Base-by-base conservation (phyloP, 2,113 vertebrate genomes). In the Pollachius pollachius region DNA sequence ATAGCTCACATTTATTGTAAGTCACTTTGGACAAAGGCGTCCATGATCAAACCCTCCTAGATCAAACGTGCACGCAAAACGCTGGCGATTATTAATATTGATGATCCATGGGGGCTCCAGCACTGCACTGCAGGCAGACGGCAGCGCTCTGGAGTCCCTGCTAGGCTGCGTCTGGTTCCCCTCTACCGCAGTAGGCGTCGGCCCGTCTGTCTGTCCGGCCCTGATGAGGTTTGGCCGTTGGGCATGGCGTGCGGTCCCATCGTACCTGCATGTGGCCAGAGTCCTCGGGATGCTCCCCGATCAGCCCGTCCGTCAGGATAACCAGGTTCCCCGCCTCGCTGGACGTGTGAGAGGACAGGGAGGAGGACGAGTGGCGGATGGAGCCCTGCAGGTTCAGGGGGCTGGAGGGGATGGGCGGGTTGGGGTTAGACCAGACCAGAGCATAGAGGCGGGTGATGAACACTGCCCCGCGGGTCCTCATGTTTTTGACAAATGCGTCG, bases 331-430 rank as follows among this genome's bases (percentile, higher is more conserved):
- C 96, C 0, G 94, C 92, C 90, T 98, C 96, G 2, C 96, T 97
- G 64, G 96, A 98, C 1, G 95, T 93, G 78, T 97, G 96, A 30
- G 96, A 98, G 0, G 96, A 98, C 84, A 98, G 93, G 52, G 96
- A 98, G 79, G 96, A 97, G 0, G 96, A 98, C 0, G 96, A 98
- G 84, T 96, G 96, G 71, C 96, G 93, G 66, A 95, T 95, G 0
- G 95, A 94, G 56, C 95, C 95, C 78, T 96, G 94, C 77, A 97
- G 84, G 80, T 94, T 97, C 87, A 97, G 88, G 58, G 96, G 96
- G 90, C 96, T 98, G 92, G 72, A 48, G 41, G 41, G 41, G 5
- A 48, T 12, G 37, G 1, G 34, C 16, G 30, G 30, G 30, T 30
- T 30, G 30, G 30, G 30, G 30, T 30, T 30, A 30, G 30, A 30